These are phyloP conservation scores for Piscicola geometra DNA, from an alignment of 2,888 invertebrate species.

Conservation along the genomic window DNA sequence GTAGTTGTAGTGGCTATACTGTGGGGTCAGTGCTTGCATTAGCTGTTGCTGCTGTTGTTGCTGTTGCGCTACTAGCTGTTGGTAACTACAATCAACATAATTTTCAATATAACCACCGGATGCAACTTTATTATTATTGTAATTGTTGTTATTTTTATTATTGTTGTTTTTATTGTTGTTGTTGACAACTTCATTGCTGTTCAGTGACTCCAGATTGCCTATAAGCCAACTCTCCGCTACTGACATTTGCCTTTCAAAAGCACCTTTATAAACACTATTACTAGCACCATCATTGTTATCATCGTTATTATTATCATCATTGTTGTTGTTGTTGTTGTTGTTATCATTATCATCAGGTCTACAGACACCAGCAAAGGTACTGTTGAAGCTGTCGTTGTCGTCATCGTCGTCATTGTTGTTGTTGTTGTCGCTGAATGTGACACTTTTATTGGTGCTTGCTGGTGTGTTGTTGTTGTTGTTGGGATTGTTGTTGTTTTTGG, in stretches of 20 bases:
- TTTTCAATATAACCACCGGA: neutral
- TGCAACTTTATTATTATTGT: neutral
- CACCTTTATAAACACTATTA: neutral
- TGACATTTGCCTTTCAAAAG: constrained; percentile 9
- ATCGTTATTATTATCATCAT: constrained; percentile 1
- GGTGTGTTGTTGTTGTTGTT: neutral
- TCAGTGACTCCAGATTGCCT: constrained; percentile 17
- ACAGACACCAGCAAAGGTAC: neutral
- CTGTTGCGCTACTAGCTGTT: constrained; percentile 5
- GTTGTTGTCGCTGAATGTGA: too few relatives aligned
- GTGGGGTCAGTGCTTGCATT: neutral
- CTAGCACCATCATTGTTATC: neutral
- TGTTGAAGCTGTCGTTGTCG: neutral
- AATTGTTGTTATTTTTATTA: neutral
- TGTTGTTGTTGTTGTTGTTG: neutral
- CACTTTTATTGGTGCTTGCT: too few relatives aligned
- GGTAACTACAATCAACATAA: neutral
- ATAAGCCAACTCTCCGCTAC: constrained; percentile 23
- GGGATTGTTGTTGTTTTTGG: too few relatives aligned
- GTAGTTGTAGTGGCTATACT: too few relatives aligned
- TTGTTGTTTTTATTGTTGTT: neutral
- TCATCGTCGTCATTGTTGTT: neutral
- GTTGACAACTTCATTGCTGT: neutral
- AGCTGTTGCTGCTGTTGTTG: constrained; percentile 12
- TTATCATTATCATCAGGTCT: neutral